A percentile compares a stretch with the other conserved stretches of the same genome.
Evolutionary conservation across 2,113 vertebrate genomes (phyloP).

Genomic region (Clinocottus analis): DNA sequence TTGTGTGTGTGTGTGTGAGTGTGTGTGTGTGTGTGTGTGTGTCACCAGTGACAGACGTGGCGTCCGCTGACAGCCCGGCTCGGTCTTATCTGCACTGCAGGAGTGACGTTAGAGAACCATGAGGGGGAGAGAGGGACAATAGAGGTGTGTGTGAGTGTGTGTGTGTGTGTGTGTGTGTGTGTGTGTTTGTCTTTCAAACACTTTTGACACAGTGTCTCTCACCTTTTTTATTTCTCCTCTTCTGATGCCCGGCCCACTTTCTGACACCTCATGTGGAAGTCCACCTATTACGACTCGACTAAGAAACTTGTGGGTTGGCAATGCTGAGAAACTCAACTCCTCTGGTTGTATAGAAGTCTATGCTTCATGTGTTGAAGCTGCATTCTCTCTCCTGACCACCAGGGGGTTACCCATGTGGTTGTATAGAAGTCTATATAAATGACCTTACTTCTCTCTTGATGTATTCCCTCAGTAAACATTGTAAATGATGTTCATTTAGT

Average conservation of each 20-base stretch:
- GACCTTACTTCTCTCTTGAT: too few species aligned
- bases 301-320: too few species aligned
- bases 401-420: too few species aligned
- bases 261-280: too few species aligned
- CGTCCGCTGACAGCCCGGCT: slow-evolving; percentile 56
- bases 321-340: too few species aligned
- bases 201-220: slow-evolving; percentile 35
- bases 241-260: neutral
- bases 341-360: too few species aligned
- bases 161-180: slow-evolving; percentile 15
- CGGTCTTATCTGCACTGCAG: slow-evolving; percentile 66
- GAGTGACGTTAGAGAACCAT: slow-evolving; percentile 67
- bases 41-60: slow-evolving; percentile 44
- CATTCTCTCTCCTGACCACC: too few species aligned
- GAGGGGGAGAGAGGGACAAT: slow-evolving; percentile 3
- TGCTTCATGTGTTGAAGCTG: too few species aligned
- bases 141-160: slow-evolving; percentile 4
- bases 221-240: slow-evolving; percentile 45
- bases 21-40: slow-evolving; percentile 34
- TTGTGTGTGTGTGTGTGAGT: neutral
- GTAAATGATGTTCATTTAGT: too few species aligned
- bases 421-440: too few species aligned
- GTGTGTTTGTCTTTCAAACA: slow-evolving; percentile 44
- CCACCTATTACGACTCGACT: too few species aligned
- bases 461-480: too few species aligned